Evolutionary conservation across 2,797 vertebrate genomes (phyloP).

Genomic region (Micropoecilia bifurca): DNA sequence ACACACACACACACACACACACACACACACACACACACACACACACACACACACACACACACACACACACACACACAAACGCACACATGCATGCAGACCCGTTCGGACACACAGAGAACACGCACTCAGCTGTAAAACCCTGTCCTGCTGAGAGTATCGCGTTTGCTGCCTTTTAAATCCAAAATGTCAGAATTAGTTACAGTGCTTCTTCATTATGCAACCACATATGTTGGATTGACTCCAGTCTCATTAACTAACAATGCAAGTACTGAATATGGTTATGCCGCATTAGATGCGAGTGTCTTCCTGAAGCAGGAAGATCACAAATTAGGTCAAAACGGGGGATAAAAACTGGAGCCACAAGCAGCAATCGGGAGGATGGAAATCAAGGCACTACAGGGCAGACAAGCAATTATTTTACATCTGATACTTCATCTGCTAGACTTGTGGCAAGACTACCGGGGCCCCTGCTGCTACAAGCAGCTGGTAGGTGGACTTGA

Average conservation of each 20-base stretch:
- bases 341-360: slow-evolving; percentile 35
- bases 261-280: slow-evolving; percentile 35
- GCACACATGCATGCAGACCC: not conserved
- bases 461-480: slow-evolving; percentile 67
- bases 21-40: too few relatives aligned
- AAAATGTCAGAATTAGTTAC: slow-evolving; percentile 25
- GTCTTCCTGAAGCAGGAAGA: slow-evolving; percentile 36
- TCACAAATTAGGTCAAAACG: slow-evolving; percentile 51
- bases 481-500: slow-evolving; percentile 66
- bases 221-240: slow-evolving; percentile 16
- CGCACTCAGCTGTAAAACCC: slow-evolving; percentile 60
- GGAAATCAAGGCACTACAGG: slow-evolving; percentile 51
- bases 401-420: slow-evolving; percentile 70
- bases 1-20: not conserved
- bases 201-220: slow-evolving; percentile 44
- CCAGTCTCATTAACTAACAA: slow-evolving; percentile 41
- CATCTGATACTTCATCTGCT: slow-evolving; percentile 55
- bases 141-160: slow-evolving; percentile 9
- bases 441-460: slow-evolving; percentile 55
- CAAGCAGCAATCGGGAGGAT: slow-evolving; percentile 40
- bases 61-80: too few relatives aligned
- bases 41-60: not conserved
- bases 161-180: slow-evolving; percentile 20
- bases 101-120: slow-evolving; percentile 18
- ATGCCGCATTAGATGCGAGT: slow-evolving; percentile 38